Evolutionary conservation across 2,888 invertebrate species (phyloP).

Genomic region (Synanthedon andrenaeformis): DNA sequence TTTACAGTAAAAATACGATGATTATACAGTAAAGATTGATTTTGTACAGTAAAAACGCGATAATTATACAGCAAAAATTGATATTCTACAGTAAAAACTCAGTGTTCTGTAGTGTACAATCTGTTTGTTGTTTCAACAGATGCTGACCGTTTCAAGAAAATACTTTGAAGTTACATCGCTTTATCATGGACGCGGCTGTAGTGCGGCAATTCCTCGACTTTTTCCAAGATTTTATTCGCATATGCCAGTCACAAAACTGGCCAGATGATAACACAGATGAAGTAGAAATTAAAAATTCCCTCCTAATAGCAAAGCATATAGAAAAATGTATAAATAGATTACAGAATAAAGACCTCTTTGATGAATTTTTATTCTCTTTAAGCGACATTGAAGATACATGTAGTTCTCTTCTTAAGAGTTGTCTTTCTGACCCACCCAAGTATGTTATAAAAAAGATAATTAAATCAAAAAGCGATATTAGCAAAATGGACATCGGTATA

Average conservation of each 20-base stretch:
- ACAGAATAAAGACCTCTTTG: constrained; percentile 42
- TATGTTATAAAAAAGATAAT: constrained; percentile 48
- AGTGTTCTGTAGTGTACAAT: not conserved
- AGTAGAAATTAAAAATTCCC: constrained; percentile 62
- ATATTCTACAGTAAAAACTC: no score
- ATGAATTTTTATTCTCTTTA: constrained; percentile 43
- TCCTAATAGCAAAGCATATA: constrained; percentile 64
- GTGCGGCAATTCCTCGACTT: constrained; percentile 59
- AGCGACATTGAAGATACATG: constrained; percentile 22
- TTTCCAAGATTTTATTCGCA: constrained; percentile 62
- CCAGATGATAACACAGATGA: constrained; percentile 42
- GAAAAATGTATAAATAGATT: constrained; percentile 64
- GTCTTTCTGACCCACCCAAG: constrained; percentile 45
- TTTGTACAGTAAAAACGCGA: no score
- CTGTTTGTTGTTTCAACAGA: constrained; percentile 40
- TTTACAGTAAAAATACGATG: no score
- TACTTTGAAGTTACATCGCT: constrained; percentile 51
- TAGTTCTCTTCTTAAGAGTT: constrained; percentile 27
- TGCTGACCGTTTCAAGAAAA: constrained; percentile 38
- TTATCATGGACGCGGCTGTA: constrained; percentile 43
- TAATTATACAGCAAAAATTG: no score
- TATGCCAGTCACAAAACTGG: constrained; percentile 62
- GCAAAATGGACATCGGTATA: constrained; percentile 35
- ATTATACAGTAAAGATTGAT: no score
- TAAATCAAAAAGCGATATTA: constrained; percentile 31